Base-by-base conservation (phyloP, 2,113 vertebrate genomes). In the Egretta garzetta region DNA sequence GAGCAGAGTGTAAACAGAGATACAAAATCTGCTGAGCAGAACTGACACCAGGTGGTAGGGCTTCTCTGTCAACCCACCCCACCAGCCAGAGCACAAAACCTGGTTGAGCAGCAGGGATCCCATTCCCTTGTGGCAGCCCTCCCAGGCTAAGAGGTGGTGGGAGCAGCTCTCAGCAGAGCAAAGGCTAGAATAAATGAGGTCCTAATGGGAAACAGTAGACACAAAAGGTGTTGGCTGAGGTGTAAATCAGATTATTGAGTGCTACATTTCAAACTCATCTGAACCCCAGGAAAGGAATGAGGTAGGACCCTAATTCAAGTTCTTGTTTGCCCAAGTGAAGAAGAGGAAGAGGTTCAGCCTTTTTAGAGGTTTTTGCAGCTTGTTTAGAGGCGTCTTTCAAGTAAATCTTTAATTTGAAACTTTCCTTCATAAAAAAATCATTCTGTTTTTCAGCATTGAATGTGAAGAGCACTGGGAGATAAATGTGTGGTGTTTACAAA, bases 1-100 rank as follows among this genome's bases (percentile, higher is more conserved):
- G 94, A 97, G 74, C 7, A 3, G 90, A 95, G 77, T 89, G 76
- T 97, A 98, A 98, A 98, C 93, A 98, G 85, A 96, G 86, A 94
- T 88, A 86, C 58, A 96, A 87, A 98, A 97, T 87, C 74, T 92
- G 91, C 94, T 88, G 94, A 96, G 95, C 90, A 96, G 93, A 97
- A 84, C 88, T 16, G 62, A 39, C 58, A 15, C 33, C 93, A 95
- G 86, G 91, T 92, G 95, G 71, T 90, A 79, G 67, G 66, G 71
- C 75, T 96, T 62, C 77, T 96, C 67, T 67, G 50, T 17, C 5
- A 8, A 81, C 67, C 20, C 83, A 63, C 27, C 71, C 49, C 24
- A 88, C 12, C 58, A 58, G 79, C 56, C 90, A 74, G 68, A 81
- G 72, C 6, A 8, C 77, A 52, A 67, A 30, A 24, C 70, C 18